These are phyloP conservation scores for Pterobdella sp. DNA, from an alignment of 2,888 invertebrate species.

Conservation along the genomic window DNA sequence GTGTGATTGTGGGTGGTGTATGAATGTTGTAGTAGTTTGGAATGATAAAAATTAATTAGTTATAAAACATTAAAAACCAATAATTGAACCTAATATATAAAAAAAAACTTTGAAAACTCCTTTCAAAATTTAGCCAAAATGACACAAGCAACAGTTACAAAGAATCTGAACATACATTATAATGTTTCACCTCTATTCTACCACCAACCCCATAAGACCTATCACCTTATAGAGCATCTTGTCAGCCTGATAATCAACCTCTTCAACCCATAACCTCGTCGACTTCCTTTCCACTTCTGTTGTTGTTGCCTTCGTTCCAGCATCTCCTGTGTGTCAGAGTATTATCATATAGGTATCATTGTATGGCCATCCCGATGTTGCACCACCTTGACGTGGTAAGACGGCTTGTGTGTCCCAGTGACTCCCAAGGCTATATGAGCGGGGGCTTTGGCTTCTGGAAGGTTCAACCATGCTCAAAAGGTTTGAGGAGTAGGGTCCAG, in stretches of 20 bases:
- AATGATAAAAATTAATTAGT: no score
- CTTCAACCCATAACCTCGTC: constrained; percentile 81
- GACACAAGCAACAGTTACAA: not conserved
- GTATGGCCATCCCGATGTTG: no score
- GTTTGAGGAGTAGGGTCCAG: no score
- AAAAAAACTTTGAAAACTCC: no score
- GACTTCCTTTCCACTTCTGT: constrained; percentile 52
- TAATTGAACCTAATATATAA: no score
- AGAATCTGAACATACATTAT: not conserved
- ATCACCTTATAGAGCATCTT: constrained; percentile 73
- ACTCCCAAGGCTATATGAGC: no score
- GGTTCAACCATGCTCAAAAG: no score
- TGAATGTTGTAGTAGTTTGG: not conserved
- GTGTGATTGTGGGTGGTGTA: not conserved
- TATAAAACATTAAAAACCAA: no score
- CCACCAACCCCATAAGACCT: not conserved
- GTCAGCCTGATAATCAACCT: constrained; percentile 70
- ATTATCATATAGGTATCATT: not conserved
- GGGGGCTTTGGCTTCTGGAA: no score
- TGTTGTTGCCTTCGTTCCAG: constrained; percentile 53
- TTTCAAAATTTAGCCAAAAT: not conserved
- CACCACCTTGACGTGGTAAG: no score
- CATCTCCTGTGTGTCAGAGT: constrained; percentile 47
- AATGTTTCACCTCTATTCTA: not conserved
- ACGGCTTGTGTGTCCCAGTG: no score